phyloP scores from a whole-genome alignment of 2,888 invertebrate species.

The Eucriotettix oculatus region DNA sequence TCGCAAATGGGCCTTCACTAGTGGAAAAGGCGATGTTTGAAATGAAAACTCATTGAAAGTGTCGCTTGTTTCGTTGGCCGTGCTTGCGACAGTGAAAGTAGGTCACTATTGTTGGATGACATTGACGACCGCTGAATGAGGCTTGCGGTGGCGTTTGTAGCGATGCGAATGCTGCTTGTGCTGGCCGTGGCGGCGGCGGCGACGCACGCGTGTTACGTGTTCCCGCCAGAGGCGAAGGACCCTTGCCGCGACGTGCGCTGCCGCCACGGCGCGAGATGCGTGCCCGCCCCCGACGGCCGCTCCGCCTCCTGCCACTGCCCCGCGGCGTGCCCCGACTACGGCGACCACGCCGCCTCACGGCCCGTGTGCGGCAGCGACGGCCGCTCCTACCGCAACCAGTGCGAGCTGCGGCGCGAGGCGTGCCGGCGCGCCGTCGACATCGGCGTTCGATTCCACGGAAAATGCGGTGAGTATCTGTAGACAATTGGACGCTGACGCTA shows the following conservation, averaged over 20 bases:
- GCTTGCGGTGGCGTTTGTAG: neutral
- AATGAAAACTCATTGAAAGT: too few relatives aligned
- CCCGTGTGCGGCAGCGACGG: slow-evolving; percentile 75
- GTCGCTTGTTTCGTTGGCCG: too few relatives aligned
- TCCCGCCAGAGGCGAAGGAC: slow-evolving; percentile 46
- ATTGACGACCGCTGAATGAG: too few relatives aligned
- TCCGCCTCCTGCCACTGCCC: slow-evolving; percentile 63
- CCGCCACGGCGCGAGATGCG: slow-evolving; percentile 52
- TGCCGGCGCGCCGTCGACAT: slow-evolving; percentile 60
- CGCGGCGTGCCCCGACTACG: slow-evolving; percentile 61
- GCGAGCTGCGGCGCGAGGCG: slow-evolving; percentile 64
- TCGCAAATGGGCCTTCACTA: too few relatives aligned
- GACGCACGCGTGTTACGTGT: slow-evolving; percentile 30
- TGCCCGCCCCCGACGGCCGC: slow-evolving; percentile 44
- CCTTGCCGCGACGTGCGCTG: slow-evolving; percentile 54
- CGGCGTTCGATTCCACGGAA: slow-evolving; percentile 65
- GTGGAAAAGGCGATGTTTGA: too few relatives aligned
- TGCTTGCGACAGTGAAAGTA: too few relatives aligned
- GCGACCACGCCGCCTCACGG: slow-evolving; percentile 62
- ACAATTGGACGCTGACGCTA: too few relatives aligned
- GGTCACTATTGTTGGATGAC: too few relatives aligned
- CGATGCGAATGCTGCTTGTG: slow-evolving; percentile 12
- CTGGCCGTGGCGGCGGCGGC: slow-evolving; percentile 1
- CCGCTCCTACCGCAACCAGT: slow-evolving; percentile 67
- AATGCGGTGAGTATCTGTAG: slow-evolving; percentile 54